Percentiles rank a stretch among this genome's conserved stretches.
These are phyloP conservation scores for Euclidia mi DNA, from an alignment of 2,888 invertebrate species.

Conservation along the genomic window DNA sequence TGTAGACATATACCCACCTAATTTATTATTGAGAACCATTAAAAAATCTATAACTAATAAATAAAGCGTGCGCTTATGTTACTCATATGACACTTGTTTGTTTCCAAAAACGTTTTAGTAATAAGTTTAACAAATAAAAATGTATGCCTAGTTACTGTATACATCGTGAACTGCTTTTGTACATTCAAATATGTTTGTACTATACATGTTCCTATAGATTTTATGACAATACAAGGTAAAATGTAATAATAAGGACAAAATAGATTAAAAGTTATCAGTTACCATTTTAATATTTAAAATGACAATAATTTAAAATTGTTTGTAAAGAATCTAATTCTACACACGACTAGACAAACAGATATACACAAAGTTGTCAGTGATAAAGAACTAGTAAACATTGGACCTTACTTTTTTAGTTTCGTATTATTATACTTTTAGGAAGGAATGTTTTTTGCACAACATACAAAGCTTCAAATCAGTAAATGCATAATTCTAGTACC, in stretches of 20 bases:
- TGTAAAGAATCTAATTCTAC: constrained; percentile 51
- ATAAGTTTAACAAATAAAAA: constrained; percentile 9
- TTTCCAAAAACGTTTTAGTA: constrained; percentile 22
- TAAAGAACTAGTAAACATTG: constrained; percentile 32
- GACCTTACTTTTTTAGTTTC: constrained; percentile 38
- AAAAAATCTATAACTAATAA: constrained; percentile 38
- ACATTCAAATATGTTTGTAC: constrained; percentile 3
- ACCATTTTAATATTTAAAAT: background rate
- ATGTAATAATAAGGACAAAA: constrained; percentile 1
- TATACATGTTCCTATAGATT: background rate
- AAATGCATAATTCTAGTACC: constrained; percentile 47
- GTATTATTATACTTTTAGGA: constrained; percentile 47
- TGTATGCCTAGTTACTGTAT: constrained; percentile 1
- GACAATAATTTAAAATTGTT: constrained; percentile 10
- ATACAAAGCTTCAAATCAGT: constrained; percentile 47
- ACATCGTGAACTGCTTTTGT: constrained; percentile 12
- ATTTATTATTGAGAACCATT: constrained; percentile 44
- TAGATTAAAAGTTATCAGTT: background rate
- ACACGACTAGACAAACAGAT: constrained; percentile 55
- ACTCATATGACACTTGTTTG: constrained; percentile 46
- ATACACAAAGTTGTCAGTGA: constrained; percentile 42
- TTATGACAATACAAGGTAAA: constrained; percentile 2
- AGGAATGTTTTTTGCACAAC: constrained; percentile 68
- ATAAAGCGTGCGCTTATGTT: constrained; percentile 45
- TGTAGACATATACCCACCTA: constrained; percentile 20